Percentiles rank a stretch among this genome's conserved stretches.
Conservation (phyloP, 2,113 vertebrate genomes). For the Monarcha castaneiventris region DNA sequence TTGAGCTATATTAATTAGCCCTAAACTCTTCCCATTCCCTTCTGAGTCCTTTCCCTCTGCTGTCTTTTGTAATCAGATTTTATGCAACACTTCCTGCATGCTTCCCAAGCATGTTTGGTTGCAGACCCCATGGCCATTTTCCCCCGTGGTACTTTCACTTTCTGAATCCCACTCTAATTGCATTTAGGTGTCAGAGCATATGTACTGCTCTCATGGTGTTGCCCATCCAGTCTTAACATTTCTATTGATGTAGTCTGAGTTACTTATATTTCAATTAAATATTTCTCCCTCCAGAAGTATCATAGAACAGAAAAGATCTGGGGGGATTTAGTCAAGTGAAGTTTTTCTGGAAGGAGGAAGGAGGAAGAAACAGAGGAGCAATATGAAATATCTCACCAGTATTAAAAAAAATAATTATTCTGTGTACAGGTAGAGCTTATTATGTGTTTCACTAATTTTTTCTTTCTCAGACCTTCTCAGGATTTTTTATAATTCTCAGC, state of each 20-base stretch:
- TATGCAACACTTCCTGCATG: not conserved
- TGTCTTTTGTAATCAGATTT: conserved; percentile 30
- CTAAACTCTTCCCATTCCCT: conserved; percentile 1
- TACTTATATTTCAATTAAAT: not conserved
- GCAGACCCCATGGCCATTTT: not conserved
- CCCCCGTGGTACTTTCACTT: not conserved
- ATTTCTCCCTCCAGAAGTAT: not conserved
- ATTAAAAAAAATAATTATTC: not conserved
- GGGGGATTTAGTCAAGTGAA: not conserved
- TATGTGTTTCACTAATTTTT: not conserved
- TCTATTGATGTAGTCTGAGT: not conserved
- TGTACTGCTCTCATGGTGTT: not conserved
- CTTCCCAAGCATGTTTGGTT: not conserved
- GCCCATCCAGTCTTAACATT: not conserved
- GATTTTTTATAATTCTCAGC: not conserved
- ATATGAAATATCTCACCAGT: not conserved
- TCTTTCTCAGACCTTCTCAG: not conserved
- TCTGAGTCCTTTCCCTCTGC: not conserved
- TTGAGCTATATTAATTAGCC: conserved; percentile 2
- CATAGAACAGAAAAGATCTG: not conserved
- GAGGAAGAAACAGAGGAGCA: not conserved
- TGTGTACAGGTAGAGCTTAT: not conserved
- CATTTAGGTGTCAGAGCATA: not conserved
- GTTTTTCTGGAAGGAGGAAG: not conserved
- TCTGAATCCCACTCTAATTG: not conserved